phyloP scores from a whole-genome alignment of 1,140 invertebrate species.

The Arion vulgaris region DNA sequence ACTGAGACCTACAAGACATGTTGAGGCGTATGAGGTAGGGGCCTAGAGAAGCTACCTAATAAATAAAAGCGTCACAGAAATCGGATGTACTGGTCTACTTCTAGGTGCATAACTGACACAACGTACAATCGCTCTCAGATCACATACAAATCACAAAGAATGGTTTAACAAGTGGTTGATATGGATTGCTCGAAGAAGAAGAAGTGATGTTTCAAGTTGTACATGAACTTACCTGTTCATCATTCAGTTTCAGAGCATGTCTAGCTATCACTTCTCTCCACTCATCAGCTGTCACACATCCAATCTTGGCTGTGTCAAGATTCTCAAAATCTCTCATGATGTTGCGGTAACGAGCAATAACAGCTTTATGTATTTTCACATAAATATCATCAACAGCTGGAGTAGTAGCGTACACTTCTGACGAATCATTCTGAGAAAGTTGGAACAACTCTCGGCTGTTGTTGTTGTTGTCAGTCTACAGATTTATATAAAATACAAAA shows the following conservation, averaged over 20 bases:
- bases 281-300: conserved; percentile 65
- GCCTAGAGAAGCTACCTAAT: too few relatives aligned
- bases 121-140: too few relatives aligned
- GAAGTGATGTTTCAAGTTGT: too few relatives aligned
- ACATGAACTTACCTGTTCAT: conserved; percentile 63
- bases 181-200: too few relatives aligned
- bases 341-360: conserved; percentile 56
- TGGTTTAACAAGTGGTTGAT: too few relatives aligned
- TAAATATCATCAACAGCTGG: conserved; percentile 57
- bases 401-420: conserved; percentile 43
- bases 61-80: too few relatives aligned
- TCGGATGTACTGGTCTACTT: too few relatives aligned
- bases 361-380: conserved; percentile 59
- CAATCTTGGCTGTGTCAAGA: conserved; percentile 67
- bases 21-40: too few relatives aligned
- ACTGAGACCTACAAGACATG: too few relatives aligned
- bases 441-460: conserved; percentile 21
- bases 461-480: neutral
- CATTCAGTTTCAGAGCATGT: conserved; percentile 58
- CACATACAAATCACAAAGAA: too few relatives aligned
- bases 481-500: neutral
- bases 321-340: conserved; percentile 59
- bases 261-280: conserved; percentile 61
- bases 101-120: too few relatives aligned
- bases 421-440: conserved; percentile 47